phyloP scores from a whole-genome alignment of 2,888 invertebrate species.

The Trilocha varians region DNA sequence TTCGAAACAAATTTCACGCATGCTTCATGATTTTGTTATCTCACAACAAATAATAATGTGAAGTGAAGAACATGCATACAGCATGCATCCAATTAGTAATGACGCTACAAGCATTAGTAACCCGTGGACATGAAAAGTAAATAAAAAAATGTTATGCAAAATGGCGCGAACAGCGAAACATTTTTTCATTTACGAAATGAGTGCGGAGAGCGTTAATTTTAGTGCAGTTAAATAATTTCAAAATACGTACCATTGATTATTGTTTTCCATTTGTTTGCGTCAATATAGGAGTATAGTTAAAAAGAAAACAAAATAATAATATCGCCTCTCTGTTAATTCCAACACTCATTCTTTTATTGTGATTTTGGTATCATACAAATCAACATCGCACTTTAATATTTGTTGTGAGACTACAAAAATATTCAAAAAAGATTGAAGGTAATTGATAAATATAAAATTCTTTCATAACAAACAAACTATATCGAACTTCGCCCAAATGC shows the following conservation, averaged over 20 bases:
- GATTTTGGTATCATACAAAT: conserved; percentile 61
- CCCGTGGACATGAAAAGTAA: conserved; percentile 11
- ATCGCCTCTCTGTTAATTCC: conserved; percentile 71
- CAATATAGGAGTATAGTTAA: conserved; percentile 31
- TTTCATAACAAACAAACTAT: too few species aligned
- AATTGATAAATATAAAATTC: too few species aligned
- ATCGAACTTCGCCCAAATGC: too few species aligned
- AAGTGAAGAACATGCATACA: conserved; percentile 30
- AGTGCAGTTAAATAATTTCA: conserved; percentile 58
- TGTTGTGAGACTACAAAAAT: conserved; percentile 70
- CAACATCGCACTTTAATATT: conserved; percentile 60
- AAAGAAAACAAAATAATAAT: conserved; percentile 63
- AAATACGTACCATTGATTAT: conserved; percentile 61
- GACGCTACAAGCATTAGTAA: conserved; percentile 46
- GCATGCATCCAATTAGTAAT: conserved; percentile 44
- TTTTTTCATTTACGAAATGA: conserved; percentile 47
- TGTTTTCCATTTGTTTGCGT: conserved; percentile 34
- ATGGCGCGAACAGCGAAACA: conserved; percentile 12
- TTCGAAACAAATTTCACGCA: conserved; percentile 15
- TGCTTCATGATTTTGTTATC: conserved; percentile 47
- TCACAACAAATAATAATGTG: conserved; percentile 71
- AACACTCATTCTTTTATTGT: conserved; percentile 74
- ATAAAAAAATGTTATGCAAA: conserved; percentile 27
- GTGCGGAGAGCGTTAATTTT: conserved; percentile 52
- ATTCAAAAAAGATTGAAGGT: too few species aligned